Evolutionary conservation across 1,140 invertebrate species (phyloP).

Genomic region (Bombus superbus): DNA sequence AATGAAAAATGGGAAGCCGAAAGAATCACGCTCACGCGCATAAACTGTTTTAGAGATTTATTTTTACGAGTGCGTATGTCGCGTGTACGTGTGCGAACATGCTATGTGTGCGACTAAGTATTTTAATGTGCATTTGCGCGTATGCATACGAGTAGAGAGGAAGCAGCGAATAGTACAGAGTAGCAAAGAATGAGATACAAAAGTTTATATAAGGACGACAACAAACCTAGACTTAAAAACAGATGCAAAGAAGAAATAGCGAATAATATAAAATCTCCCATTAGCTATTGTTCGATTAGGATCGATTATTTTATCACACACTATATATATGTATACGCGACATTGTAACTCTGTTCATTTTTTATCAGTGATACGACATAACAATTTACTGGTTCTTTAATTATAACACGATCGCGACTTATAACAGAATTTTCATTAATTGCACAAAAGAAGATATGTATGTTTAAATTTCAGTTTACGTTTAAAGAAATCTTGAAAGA

Average conservation of each 20-base stretch:
- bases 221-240: not conserved
- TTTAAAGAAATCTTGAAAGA: conserved; percentile 11
- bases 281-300: conserved; percentile 47
- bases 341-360: conserved; percentile 35
- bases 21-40: conserved; percentile 54
- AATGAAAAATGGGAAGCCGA: not conserved
- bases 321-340: conserved; percentile 43
- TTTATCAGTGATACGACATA: conserved; percentile 8
- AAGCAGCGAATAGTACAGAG: conserved; percentile 1
- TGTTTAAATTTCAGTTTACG: no score
- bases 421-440: not conserved
- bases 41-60: conserved; percentile 75
- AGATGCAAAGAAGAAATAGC: conserved; percentile 3
- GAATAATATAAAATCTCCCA: conserved; percentile 22
- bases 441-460: not conserved
- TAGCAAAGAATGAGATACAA: not conserved
- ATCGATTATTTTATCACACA: conserved; percentile 38
- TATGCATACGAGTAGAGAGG: conserved; percentile 23
- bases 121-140: conserved; percentile 38
- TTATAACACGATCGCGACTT: conserved; percentile 5
- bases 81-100: conserved; percentile 67
- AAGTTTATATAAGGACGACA: conserved; percentile 1
- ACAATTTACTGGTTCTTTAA: not conserved
- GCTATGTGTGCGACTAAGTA: conserved; percentile 52
- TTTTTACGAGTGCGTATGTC: conserved; percentile 73